A percentile compares a stretch with the other conserved stretches of the same genome.
These are phyloP conservation scores for Perca schrenkii DNA, from an alignment of 2,113 vertebrate genomes.

Conservation along the genomic window DNA sequence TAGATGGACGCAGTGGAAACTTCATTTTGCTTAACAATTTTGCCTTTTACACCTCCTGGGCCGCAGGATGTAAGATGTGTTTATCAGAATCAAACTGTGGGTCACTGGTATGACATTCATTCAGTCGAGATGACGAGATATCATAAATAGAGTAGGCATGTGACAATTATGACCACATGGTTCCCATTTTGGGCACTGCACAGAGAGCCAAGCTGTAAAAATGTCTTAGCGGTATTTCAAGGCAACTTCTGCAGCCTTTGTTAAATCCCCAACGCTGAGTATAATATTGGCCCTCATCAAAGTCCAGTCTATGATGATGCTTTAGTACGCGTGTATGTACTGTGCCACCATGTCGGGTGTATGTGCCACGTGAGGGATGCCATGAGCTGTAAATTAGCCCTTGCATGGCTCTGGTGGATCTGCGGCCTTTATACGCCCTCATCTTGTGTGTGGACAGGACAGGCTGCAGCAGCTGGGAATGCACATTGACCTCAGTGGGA, in stretches of 20 bases:
- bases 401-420: slow-evolving; percentile 19
- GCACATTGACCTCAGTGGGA: slow-evolving; percentile 60
- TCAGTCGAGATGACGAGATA: slow-evolving; percentile 47
- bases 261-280: slow-evolving; percentile 4
- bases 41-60: background rate
- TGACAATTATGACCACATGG: slow-evolving; percentile 43
- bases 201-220: slow-evolving; percentile 52
- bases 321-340: slow-evolving; percentile 21
- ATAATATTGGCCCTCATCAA: background rate
- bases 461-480: slow-evolving; percentile 83
- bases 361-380: slow-evolving; percentile 45
- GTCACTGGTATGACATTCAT: slow-evolving; percentile 78
- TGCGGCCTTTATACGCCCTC: slow-evolving; percentile 35
- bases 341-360: slow-evolving; percentile 59
- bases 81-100: slow-evolving; percentile 69
- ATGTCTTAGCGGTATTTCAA: slow-evolving; percentile 40
- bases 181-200: slow-evolving; percentile 40
- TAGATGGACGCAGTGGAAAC: slow-evolving; percentile 21
- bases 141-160: slow-evolving; percentile 53
- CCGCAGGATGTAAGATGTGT: slow-evolving; percentile 62
- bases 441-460: slow-evolving; percentile 55
- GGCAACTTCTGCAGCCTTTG: slow-evolving; percentile 12
- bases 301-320: slow-evolving; percentile 8
- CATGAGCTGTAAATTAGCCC: slow-evolving; percentile 18
- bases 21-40: slow-evolving; percentile 19